phyloP scores from a whole-genome alignment of 1,140 invertebrate species.

The Onthophagus taurus region DNA sequence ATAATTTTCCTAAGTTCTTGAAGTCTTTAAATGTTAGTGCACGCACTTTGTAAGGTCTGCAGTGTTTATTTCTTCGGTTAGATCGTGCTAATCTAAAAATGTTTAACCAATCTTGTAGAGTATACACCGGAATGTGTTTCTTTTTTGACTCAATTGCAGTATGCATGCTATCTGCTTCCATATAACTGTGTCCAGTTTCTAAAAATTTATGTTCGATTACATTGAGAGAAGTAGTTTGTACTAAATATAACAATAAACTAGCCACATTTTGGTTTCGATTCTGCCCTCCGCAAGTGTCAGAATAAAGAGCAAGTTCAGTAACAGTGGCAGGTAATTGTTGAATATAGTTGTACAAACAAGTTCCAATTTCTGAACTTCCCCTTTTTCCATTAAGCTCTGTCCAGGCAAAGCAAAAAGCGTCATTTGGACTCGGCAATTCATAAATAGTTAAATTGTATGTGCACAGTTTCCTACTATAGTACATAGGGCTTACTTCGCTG shows the following conservation, averaged over 20 bases:
- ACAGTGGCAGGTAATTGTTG: too few species aligned
- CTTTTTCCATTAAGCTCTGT: too few species aligned
- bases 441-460: too few species aligned
- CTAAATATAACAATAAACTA: not conserved
- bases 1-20: slow-evolving; percentile 8
- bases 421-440: too few species aligned
- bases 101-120: slow-evolving; percentile 16
- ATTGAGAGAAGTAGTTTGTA: not conserved
- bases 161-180: slow-evolving; percentile 34
- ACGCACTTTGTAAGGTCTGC: not conserved
- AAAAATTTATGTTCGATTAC: slow-evolving; percentile 27
- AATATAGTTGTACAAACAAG: too few species aligned
- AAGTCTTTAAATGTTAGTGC: slow-evolving; percentile 6
- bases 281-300: too few species aligned
- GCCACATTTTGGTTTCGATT: too few species aligned
- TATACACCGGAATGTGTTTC: slow-evolving; percentile 22
- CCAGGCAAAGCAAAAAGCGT: too few species aligned
- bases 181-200: slow-evolving; percentile 33
- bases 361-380: too few species aligned
- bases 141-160: slow-evolving; percentile 17
- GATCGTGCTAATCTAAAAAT: slow-evolving; percentile 11
- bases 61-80: slow-evolving; percentile 2
- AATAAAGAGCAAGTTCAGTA: too few species aligned
- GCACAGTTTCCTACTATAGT: too few species aligned
- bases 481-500: too few species aligned